These are phyloP conservation scores for Polypedilum vanderplanki DNA, from an alignment of 1,140 invertebrate species.

Conservation along the genomic window DNA sequence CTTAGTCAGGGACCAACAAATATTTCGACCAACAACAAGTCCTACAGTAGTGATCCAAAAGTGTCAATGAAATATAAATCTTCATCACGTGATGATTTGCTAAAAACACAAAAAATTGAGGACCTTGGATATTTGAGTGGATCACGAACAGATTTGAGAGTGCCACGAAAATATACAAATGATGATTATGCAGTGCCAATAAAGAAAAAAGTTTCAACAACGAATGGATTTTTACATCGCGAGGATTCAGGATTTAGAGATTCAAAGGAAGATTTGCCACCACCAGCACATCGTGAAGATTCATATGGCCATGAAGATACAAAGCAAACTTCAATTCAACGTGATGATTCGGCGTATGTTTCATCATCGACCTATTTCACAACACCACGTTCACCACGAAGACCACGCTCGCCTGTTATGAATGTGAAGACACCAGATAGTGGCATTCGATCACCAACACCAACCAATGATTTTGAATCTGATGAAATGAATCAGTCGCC, in stretches of 20 bases:
- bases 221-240: constrained; percentile 30
- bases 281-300: constrained; percentile 31
- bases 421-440: constrained; percentile 30
- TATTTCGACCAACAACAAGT: constrained; percentile 26
- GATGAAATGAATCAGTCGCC: constrained; percentile 35
- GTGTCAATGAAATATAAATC: not conserved
- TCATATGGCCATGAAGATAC: constrained; percentile 36
- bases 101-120: constrained; percentile 30
- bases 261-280: constrained; percentile 30
- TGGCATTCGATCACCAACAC: constrained; percentile 30
- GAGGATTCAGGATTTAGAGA: constrained; percentile 32
- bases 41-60: not conserved
- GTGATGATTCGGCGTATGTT: constrained; percentile 49
- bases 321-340: constrained; percentile 42
- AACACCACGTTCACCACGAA: constrained; percentile 29
- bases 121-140: constrained; percentile 33
- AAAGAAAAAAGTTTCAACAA: constrained; percentile 30
- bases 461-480: constrained; percentile 27
- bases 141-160: constrained; percentile 31
- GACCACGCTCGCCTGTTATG: constrained; percentile 30
- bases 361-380: constrained; percentile 45
- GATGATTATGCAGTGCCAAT: constrained; percentile 32
- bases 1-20: constrained; percentile 38
- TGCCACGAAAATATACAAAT: constrained; percentile 31
- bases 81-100: constrained; percentile 26